Conservation (phyloP, 2,888 invertebrate species). For the Rhogogaster chlorosoma region DNA sequence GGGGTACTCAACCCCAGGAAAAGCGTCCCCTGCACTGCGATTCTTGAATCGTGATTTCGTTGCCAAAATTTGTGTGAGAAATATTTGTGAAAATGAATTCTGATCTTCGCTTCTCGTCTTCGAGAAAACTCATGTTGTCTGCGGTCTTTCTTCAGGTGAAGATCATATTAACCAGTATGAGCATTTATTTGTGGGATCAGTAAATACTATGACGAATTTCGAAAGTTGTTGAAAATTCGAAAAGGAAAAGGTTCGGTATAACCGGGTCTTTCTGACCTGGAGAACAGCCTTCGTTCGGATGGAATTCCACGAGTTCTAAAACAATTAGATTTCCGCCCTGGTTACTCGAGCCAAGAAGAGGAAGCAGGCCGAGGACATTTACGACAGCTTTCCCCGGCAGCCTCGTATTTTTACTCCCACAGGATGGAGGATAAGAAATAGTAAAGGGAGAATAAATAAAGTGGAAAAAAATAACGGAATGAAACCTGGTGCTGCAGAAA, state of each 20-base stretch:
- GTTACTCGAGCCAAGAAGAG: slow-evolving; percentile 4
- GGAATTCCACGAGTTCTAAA: slow-evolving; percentile 14
- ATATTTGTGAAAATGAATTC: not conserved
- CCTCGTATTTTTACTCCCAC: not conserved
- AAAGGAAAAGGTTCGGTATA: not conserved
- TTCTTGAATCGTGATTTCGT: slow-evolving; percentile 11
- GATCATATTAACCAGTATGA: too few species aligned
- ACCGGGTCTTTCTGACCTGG: not conserved
- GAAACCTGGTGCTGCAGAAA: slow-evolving; percentile 29
- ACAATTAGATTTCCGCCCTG: slow-evolving; percentile 37
- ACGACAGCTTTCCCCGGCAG: not conserved
- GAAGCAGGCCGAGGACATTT: slow-evolving; percentile 5
- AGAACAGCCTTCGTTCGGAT: not conserved
- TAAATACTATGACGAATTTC: not conserved
- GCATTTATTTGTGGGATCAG: not conserved
- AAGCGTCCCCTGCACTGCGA: slow-evolving; percentile 10
- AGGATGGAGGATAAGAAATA: not conserved
- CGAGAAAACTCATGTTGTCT: not conserved
- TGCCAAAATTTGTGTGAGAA: not conserved
- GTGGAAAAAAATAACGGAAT: slow-evolving; percentile 38
- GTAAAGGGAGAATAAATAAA: slow-evolving; percentile 31
- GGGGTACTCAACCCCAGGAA: slow-evolving; percentile 46
- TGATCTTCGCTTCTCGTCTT: not conserved
- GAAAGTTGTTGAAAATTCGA: too few species aligned
- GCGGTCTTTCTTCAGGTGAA: not conserved